Evolutionary conservation across 2,797 vertebrate genomes (phyloP).

Genomic region (Neostethus bicornis): DNA sequence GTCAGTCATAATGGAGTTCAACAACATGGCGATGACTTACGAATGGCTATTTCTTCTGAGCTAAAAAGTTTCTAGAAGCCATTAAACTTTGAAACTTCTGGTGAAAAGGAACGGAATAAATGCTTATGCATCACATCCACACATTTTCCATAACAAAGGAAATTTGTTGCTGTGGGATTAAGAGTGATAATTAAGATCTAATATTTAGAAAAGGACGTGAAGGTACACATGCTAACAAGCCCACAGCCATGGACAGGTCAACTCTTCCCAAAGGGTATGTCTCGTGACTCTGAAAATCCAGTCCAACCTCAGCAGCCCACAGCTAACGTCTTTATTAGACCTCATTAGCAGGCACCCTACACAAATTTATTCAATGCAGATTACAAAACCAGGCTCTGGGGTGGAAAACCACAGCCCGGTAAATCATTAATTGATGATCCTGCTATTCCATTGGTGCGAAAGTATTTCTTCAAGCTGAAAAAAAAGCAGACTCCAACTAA

Average conservation of each 20-base stretch:
- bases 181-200: slow-evolving; percentile 52
- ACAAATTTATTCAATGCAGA: slow-evolving; percentile 72
- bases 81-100: background rate
- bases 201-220: slow-evolving; percentile 53
- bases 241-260: slow-evolving; percentile 46
- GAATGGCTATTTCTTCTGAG: slow-evolving; percentile 50
- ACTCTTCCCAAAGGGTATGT: slow-evolving; percentile 55
- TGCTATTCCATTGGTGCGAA: slow-evolving; percentile 45
- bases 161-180: slow-evolving; percentile 24
- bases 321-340: slow-evolving; percentile 66
- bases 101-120: background rate
- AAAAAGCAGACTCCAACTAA: slow-evolving; percentile 42
- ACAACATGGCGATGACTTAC: slow-evolving; percentile 49
- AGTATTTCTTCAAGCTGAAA: slow-evolving; percentile 42
- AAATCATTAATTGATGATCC: slow-evolving; percentile 77
- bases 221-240: slow-evolving; percentile 57
- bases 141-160: slow-evolving; percentile 14
- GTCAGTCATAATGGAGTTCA: slow-evolving; percentile 71
- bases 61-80: slow-evolving; percentile 17
- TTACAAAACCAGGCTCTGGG: slow-evolving; percentile 72
- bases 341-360: slow-evolving; percentile 76
- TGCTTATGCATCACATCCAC: slow-evolving; percentile 5
- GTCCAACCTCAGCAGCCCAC: slow-evolving; percentile 57
- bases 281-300: slow-evolving; percentile 58
- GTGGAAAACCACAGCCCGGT: slow-evolving; percentile 62